Percentiles rank a stretch among this genome's conserved stretches.
These are phyloP conservation scores for Abrostola triplasia DNA, from an alignment of 2,888 invertebrate genomes.

Conservation along the genomic window DNA sequence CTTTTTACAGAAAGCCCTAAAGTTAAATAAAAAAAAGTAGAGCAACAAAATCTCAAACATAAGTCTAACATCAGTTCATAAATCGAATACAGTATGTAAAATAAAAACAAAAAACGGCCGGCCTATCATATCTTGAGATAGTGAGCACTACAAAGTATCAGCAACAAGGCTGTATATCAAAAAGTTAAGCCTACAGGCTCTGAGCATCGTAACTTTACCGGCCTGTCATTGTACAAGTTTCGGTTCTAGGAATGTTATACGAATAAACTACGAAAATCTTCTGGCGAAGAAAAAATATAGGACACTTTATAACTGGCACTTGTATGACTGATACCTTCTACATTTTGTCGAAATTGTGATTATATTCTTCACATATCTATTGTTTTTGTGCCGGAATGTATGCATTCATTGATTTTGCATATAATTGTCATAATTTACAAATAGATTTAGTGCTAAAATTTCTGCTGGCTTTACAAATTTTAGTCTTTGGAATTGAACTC, in stretches of 20 bases:
- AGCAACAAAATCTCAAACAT: too few relatives aligned
- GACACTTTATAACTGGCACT: not conserved
- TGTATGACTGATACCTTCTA: slow-evolving; percentile 3
- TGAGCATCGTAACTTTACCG: slow-evolving; percentile 35
- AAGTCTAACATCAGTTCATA: not conserved
- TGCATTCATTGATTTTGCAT: too few relatives aligned
- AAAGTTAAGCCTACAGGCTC: slow-evolving; percentile 45
- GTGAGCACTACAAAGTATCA: slow-evolving; percentile 41
- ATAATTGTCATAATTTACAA: too few relatives aligned
- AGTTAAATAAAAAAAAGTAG: too few relatives aligned
- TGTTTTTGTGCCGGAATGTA: too few relatives aligned
- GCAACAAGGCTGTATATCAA: slow-evolving; percentile 42
- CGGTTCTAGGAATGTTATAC: slow-evolving; percentile 33
- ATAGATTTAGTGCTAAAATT: too few relatives aligned
- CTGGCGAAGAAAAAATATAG: slow-evolving; percentile 15
- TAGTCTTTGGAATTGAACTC: too few relatives aligned
- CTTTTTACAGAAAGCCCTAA: not conserved
- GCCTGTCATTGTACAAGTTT: slow-evolving; percentile 40
- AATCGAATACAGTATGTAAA: slow-evolving; percentile 8
- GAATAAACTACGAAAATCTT: slow-evolving; percentile 19
- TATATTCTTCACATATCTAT: too few relatives aligned
- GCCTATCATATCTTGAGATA: slow-evolving; percentile 30
- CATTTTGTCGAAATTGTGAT: too few relatives aligned
- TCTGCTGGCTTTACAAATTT: too few relatives aligned
- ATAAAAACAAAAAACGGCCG: slow-evolving; percentile 12